Base-by-base conservation (phyloP, 1,140 invertebrate species). In the Pectinophora gossypiella region DNA sequence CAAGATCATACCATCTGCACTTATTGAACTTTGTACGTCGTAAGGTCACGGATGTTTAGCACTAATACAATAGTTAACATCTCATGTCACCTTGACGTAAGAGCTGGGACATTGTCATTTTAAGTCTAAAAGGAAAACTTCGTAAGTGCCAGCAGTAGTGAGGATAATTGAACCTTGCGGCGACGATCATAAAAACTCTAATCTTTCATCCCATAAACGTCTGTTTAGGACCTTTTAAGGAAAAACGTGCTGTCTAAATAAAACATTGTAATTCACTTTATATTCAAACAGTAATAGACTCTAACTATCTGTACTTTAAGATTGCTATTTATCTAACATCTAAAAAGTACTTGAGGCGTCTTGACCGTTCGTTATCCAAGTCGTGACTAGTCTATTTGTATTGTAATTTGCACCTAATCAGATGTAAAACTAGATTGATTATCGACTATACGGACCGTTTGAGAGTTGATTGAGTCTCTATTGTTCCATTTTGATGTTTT, bases 331-430 rank as follows among this genome's bases (percentile, higher is more conserved):
- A 9, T 12, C 12, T 36, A 20, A 13, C 21, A 4, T 20, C 13
- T 19, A 32, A n/a, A 35, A 13, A n/a, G 45, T 6, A 40, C 9
- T 22, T 49, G 23, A n/a, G 51, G 0, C 18, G 5, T 42, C 20
- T 22, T 27, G 38, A 20, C 32, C 40, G n/a, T 7, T 42, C 38
- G 20, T 13, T 15, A 19, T 51, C 38, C 47, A 16, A 67, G 50
- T 84, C 83, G 83, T 86, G 83, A 86, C 74, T 62, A 59, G 68
- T 73, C 69, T 80, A 81, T 84, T 78, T 84, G 76, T 84, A 81
- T 74, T 81, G 76, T 82, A 81, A 81, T 86, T 86, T 86, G 77
- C 77, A 83, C 79, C 73, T 84, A 84, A 83, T 86, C 71, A 74
- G 68, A 84, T 79, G 68, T 76, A 71, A 78, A 77, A 86, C 77